phyloP scores from a whole-genome alignment of 2,888 invertebrate genomes.

The Tenthredo notha region DNA sequence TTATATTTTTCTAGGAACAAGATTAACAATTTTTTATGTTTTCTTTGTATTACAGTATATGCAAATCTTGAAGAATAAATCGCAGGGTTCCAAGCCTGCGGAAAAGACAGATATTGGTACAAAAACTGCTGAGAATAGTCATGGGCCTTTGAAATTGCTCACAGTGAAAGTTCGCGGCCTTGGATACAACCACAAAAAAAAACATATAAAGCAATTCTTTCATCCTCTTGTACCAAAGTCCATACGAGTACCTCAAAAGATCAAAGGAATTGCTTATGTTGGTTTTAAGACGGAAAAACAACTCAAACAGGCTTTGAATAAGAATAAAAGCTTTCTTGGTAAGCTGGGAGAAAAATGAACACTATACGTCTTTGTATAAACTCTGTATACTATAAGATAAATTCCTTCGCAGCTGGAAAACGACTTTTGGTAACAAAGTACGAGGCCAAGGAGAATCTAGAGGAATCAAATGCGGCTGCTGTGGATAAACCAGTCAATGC shows the following conservation, averaged over 20 bases:
- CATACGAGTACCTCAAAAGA: conserved; percentile 87
- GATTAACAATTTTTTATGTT: conserved; percentile 61
- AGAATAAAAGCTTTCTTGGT: conserved; percentile 93
- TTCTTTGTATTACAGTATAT: conserved; percentile 82
- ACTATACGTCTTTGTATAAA: conserved; percentile 25
- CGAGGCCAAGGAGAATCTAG: conserved; percentile 77
- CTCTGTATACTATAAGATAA: conserved; percentile 52
- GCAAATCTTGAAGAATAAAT: conserved; percentile 84
- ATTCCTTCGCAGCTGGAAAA: conserved; percentile 80
- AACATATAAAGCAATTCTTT: conserved; percentile 92
- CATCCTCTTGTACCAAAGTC: conserved; percentile 89
- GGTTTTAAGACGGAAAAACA: conserved; percentile 92
- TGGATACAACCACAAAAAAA: conserved; percentile 89
- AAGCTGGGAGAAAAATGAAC: conserved; percentile 68
- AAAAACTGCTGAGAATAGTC: conserved; percentile 73
- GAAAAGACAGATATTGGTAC: conserved; percentile 67
- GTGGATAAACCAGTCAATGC: conserved; percentile 69
- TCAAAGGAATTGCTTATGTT: conserved; percentile 93
- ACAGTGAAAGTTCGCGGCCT: conserved; percentile 89
- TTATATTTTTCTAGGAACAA: conserved; percentile 39
- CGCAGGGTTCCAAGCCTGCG: conserved; percentile 65
- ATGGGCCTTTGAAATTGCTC: conserved; percentile 76
- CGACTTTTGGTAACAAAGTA: conserved; percentile 82
- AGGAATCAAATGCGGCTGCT: conserved; percentile 67
- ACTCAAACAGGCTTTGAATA: conserved; percentile 88